Conservation (phyloP, 2,888 invertebrate species). For the Lysandra coridon region DNA sequence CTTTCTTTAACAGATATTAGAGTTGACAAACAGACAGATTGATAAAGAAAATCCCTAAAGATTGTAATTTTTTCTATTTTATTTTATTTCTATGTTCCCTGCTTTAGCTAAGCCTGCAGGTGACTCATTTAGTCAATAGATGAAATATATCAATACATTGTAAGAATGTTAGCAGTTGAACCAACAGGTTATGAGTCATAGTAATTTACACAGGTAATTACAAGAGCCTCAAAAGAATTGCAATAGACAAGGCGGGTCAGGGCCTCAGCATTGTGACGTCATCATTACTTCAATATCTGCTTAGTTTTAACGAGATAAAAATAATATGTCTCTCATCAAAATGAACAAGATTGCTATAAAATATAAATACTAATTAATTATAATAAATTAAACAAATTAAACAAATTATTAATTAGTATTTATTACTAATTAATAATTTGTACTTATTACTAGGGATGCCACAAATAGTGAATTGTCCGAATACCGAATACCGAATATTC, state of each 20-base stretch:
- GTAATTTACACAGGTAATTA: slow-evolving; percentile 8
- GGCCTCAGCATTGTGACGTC: not conserved
- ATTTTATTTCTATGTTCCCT: not conserved
- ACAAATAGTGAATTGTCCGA: no score
- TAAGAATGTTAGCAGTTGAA: not conserved
- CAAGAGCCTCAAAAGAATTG: slow-evolving; percentile 15
- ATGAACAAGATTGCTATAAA: not conserved
- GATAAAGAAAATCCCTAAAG: no score
- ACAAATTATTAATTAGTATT: no score
- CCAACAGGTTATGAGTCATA: slow-evolving; percentile 15
- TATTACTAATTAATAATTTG: no score
- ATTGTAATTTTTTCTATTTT: not conserved
- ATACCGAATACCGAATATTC: no score
- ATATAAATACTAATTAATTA: not conserved
- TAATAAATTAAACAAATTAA: no score
- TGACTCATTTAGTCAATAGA: not conserved
- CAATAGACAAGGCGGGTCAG: slow-evolving; percentile 11
- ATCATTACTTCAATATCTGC: not conserved
- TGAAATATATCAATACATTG: not conserved
- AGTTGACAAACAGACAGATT: not conserved
- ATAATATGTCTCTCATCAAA: not conserved
- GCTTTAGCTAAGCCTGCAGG: not conserved
- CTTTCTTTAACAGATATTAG: not conserved
- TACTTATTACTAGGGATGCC: no score
- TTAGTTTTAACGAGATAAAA: not conserved